phyloP scores from a whole-genome alignment of 1,140 invertebrate genomes.

The Trypoxylus dichotomus region DNA sequence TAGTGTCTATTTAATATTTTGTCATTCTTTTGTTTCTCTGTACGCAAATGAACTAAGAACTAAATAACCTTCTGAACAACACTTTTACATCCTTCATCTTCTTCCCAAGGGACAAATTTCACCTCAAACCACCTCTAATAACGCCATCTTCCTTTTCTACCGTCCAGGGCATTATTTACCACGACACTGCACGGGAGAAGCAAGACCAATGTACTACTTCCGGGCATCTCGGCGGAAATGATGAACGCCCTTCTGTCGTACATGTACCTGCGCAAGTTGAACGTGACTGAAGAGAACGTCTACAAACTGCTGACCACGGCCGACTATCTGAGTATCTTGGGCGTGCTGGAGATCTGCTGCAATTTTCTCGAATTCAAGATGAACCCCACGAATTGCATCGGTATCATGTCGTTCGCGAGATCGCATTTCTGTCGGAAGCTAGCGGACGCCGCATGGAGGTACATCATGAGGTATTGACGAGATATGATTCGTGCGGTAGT shows the following conservation, averaged over 20 bases:
- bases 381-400: conserved; percentile 76
- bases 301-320: conserved; percentile 72
- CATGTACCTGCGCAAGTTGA: conserved; percentile 73
- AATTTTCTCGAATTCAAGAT: conserved; percentile 70
- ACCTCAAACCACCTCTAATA: not conserved
- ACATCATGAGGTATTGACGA: no score
- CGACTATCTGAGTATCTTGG: conserved; percentile 79
- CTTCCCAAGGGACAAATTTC: no score
- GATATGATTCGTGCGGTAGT: no score
- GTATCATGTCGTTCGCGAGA: conserved; percentile 77
- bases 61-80: no score
- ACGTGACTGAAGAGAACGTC: conserved; percentile 75
- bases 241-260: conserved; percentile 78
- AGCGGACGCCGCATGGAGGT: conserved; percentile 67
- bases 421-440: conserved; percentile 73
- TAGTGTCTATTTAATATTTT: no score
- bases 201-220: conserved; percentile 71
- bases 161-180: conserved; percentile 76
- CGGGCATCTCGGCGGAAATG: conserved; percentile 73
- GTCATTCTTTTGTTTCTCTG: no score
- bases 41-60: no score
- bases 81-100: no score
- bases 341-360: conserved; percentile 75
- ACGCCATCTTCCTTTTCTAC: conserved; percentile 53
- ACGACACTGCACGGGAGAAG: conserved; percentile 69